A percentile compares a stretch with the other conserved stretches of the same genome.
phyloP scores from a whole-genome alignment of 1,140 invertebrate genomes.

The Oedothorax gibbosus region DNA sequence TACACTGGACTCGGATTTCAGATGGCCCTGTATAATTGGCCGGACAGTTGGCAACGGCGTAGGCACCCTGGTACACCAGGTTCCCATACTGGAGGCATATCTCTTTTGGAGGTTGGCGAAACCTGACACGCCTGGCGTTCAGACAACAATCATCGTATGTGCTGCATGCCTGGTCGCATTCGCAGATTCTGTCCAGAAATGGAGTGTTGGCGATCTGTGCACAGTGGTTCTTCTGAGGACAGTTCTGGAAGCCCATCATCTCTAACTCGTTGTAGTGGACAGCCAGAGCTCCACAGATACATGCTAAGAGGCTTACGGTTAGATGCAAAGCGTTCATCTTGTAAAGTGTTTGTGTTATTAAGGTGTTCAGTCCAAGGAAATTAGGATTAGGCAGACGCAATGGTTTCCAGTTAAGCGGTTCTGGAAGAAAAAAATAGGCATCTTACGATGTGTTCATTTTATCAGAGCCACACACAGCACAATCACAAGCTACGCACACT shows the following conservation, averaged over 20 bases:
- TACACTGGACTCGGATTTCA: constrained; percentile 10
- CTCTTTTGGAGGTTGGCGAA: no score
- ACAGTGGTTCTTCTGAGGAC: constrained; percentile 4
- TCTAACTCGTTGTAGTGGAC: constrained; percentile 15
- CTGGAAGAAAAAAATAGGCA: no score
- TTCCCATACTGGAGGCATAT: background rate
- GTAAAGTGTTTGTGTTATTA: no score
- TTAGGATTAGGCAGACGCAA: no score
- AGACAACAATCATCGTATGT: constrained; percentile 34
- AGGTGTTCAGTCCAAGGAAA: no score
- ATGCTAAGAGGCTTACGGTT: no score
- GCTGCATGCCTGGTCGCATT: constrained; percentile 20
- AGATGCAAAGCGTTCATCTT: no score
- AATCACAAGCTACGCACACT: no score
- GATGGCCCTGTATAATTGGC: background rate
- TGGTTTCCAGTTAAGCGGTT: no score
- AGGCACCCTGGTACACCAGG: background rate
- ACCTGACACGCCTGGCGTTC: background rate
- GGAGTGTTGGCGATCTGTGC: background rate
- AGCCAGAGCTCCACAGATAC: background rate
- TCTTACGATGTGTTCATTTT: no score
- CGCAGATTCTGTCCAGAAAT: constrained; percentile 11
- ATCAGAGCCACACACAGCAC: no score
- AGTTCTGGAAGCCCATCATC: constrained; percentile 7
- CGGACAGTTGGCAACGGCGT: constrained; percentile 9